phyloP scores from a whole-genome alignment of 2,113 vertebrate genomes.

The Macrotis lagotis region DNA sequence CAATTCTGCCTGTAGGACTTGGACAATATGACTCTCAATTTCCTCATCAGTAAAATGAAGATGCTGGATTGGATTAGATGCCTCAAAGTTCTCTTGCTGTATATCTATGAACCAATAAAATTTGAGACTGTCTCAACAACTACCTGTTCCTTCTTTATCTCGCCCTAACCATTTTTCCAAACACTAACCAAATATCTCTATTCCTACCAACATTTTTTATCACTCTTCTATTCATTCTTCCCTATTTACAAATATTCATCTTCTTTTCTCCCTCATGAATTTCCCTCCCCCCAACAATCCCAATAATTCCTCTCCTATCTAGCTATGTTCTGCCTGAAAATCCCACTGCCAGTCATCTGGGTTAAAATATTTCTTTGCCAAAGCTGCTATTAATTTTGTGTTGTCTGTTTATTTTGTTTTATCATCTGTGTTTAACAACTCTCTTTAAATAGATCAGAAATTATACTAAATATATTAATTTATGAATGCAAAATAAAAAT shows the following conservation, averaged over 20 bases:
- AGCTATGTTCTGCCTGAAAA: not conserved
- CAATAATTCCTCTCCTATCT: not conserved
- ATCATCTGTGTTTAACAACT: not conserved
- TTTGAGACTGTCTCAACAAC: not conserved
- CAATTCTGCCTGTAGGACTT: not conserved
- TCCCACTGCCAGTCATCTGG: not conserved
- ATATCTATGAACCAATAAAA: not conserved
- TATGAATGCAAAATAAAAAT: not conserved
- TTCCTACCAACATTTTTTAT: not conserved
- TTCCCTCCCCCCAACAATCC: not conserved
- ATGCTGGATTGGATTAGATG: not conserved
- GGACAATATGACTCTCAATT: not conserved
- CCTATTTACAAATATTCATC: not conserved
- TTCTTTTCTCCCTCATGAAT: not conserved
- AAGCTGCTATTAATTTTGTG: not conserved
- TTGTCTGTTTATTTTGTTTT: not conserved
- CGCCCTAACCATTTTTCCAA: not conserved
- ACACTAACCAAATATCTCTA: not conserved
- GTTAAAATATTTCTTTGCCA: not conserved
- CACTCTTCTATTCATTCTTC: not conserved
- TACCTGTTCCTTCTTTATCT: not conserved
- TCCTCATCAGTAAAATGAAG: not conserved
- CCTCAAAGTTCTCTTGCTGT: not conserved
- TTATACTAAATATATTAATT: not conserved
- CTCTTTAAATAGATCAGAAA: too few relatives aligned